Conservation (phyloP, 2,888 invertebrate species). For the Alviniconcha strummeri region DNA sequence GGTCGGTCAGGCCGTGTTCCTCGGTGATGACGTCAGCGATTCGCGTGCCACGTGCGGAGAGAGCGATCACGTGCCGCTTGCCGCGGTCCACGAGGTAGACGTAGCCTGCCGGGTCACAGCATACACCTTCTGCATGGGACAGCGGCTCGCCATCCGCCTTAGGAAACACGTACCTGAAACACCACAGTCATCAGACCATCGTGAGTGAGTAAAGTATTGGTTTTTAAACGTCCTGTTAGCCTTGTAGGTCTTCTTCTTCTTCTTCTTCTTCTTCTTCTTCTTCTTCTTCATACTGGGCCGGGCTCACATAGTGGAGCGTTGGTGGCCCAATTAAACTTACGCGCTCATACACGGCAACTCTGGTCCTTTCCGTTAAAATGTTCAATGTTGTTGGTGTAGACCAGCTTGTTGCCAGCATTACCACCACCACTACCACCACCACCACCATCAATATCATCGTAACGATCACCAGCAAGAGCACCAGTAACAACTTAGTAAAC, state of each 20-base stretch:
- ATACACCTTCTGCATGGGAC: conserved; percentile 24
- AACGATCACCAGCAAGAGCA: too few species aligned
- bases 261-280: too few species aligned
- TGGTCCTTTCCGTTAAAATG: too few species aligned
- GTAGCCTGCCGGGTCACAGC: conserved; percentile 29
- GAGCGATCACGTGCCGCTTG: conserved; percentile 7
- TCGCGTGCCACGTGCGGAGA: conserved; percentile 29
- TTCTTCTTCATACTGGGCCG: too few species aligned
- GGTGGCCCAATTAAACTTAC: too few species aligned
- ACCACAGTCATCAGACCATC: background rate
- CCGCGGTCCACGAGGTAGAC: conserved; percentile 29
- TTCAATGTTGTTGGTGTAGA: too few species aligned
- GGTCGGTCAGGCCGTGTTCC: conserved; percentile 33
- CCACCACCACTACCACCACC: too few species aligned
- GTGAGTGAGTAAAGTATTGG: background rate
- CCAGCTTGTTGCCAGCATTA: too few species aligned
- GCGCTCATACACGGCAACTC: too few species aligned
- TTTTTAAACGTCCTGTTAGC: background rate
- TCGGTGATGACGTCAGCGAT: conserved; percentile 33
- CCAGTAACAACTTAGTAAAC: too few species aligned
- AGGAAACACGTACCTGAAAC: conserved; percentile 15
- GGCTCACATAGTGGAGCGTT: too few species aligned
- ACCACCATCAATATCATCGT: too few species aligned
- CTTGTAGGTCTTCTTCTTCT: background rate
- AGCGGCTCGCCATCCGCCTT: conserved; percentile 14